Evolutionary conservation across 2,797 vertebrate genomes (phyloP), one percentile per base, ranked within the genome.

Genomic region (Sphenodon punctatus): DNA sequence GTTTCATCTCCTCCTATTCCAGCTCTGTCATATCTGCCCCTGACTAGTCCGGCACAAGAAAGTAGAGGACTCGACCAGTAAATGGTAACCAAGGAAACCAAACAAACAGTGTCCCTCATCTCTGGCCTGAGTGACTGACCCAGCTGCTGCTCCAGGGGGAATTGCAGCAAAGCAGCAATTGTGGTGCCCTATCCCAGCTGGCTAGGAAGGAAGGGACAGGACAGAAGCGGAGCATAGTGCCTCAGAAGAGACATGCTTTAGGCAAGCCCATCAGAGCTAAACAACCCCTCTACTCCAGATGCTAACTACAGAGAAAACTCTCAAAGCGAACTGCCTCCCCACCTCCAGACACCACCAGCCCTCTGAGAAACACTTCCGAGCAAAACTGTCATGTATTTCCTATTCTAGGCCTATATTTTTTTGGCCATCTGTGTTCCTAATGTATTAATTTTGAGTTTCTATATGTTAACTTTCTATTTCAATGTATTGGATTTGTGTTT

Each of bases 11-110:
- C 27, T 23, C 55, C 23, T n/a, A 32, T 13, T 61, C 58, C 51
- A 42, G 49, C 53, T 81, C 61, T 82, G 38, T 45, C 60, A 34
- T 55, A 67, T n/a, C 76, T 75, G 49, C 67, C 59, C 64, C 85
- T 81, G 82, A 89, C 76, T 76, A 72, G 69, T 61, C 32, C 36
- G 0, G 61, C 59, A 70, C 34, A 87, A 86, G 92, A 93, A 94
- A 93, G 92, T 86, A 63, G 90, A 93, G 90, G 63, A 80, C 59
- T 72, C 59, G 70, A 78, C 72, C 81, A 79, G 80, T 82, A 86
- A 38, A 61, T 76, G 74, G 92, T 93, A 91, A 91, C 93, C 84
- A 91, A 75, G 93, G 92, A 85, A 93, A 94, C 90, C 86, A 94
- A 94, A 94, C 93, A 94, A 93, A 94, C 84, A 93, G 34, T 58